Percentiles rank a stretch among this genome's conserved stretches.
Evolutionary conservation across 2,888 invertebrate genomes (phyloP).

Genomic region (Sphinx pinastri): DNA sequence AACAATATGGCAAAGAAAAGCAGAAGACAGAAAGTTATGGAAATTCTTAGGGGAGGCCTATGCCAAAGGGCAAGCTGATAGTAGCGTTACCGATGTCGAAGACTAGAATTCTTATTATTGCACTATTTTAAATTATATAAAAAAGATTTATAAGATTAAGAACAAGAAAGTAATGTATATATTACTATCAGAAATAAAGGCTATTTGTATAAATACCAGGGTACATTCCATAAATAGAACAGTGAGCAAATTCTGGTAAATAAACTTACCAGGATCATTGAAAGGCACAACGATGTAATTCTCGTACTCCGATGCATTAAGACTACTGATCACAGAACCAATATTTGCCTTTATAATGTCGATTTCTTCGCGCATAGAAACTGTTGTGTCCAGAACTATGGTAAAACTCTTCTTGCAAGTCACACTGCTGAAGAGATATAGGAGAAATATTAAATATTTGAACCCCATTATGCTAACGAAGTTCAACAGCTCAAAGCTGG

Average conservation of each 20-base stretch:
- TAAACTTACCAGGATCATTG: constrained; percentile 50
- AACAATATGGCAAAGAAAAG: too few relatives aligned
- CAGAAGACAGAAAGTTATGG: too few relatives aligned
- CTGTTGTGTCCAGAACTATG: constrained; percentile 59
- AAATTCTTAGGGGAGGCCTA: too few relatives aligned
- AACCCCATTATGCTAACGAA: constrained; percentile 20
- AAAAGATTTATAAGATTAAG: too few relatives aligned
- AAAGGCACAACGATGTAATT: constrained; percentile 51
- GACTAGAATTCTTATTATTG: too few relatives aligned
- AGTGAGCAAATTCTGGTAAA: neutral
- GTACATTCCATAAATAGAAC: neutral
- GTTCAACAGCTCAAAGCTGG: neutral
- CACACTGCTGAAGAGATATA: neutral
- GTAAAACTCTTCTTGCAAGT: constrained; percentile 54
- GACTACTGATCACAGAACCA: constrained; percentile 33
- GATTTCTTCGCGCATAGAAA: constrained; percentile 57
- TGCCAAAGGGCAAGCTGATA: too few relatives aligned
- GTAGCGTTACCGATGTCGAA: too few relatives aligned
- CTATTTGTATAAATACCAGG: too few relatives aligned
- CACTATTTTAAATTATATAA: too few relatives aligned
- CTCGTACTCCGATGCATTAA: constrained; percentile 34
- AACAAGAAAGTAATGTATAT: too few relatives aligned
- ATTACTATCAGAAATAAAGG: too few relatives aligned
- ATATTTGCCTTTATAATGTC: constrained; percentile 52
- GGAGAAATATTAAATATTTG: constrained; percentile 7